A percentile compares a stretch with the other conserved stretches of the same genome.
These are phyloP conservation scores for Zygothrica quintamaculata DNA, from an alignment of 2,888 invertebrate species.

Conservation along the genomic window DNA sequence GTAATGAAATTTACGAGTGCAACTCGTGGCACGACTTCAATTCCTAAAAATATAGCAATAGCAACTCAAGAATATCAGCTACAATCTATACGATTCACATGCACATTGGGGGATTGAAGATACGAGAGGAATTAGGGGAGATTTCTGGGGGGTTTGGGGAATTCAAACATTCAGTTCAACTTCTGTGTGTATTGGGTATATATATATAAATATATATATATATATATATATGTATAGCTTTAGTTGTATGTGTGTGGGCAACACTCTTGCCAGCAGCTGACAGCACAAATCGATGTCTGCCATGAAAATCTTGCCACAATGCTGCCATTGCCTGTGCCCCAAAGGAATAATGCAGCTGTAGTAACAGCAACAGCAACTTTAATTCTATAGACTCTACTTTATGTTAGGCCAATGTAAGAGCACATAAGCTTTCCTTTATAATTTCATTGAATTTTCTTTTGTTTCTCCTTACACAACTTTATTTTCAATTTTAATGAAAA, in stretches of 20 bases:
- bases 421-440: too few species aligned
- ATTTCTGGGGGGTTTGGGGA: slow-evolving; percentile 51
- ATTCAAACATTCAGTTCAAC: slow-evolving; percentile 21
- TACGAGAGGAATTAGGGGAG: too few species aligned
- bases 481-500: too few species aligned
- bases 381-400: too few species aligned
- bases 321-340: neutral
- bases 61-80: neutral
- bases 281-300: slow-evolving; percentile 38
- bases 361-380: neutral
- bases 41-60: neutral
- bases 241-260: slow-evolving; percentile 5
- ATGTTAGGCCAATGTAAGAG: too few species aligned
- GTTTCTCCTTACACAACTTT: too few species aligned
- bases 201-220: slow-evolving; percentile 1
- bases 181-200: slow-evolving; percentile 11
- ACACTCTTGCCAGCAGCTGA: slow-evolving; percentile 21
- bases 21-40: slow-evolving; percentile 11
- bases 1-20: slow-evolving; percentile 45
- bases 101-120: slow-evolving; percentile 15
- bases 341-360: neutral
- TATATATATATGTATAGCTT: neutral
- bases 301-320: slow-evolving; percentile 18
- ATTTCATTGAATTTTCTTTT: too few species aligned
- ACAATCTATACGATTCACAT: neutral